Evolutionary conservation across 2,113 vertebrate species (phyloP), one percentile per base, ranked within the genome.

Genomic region (Acanthochromis polyacanthus): DNA sequence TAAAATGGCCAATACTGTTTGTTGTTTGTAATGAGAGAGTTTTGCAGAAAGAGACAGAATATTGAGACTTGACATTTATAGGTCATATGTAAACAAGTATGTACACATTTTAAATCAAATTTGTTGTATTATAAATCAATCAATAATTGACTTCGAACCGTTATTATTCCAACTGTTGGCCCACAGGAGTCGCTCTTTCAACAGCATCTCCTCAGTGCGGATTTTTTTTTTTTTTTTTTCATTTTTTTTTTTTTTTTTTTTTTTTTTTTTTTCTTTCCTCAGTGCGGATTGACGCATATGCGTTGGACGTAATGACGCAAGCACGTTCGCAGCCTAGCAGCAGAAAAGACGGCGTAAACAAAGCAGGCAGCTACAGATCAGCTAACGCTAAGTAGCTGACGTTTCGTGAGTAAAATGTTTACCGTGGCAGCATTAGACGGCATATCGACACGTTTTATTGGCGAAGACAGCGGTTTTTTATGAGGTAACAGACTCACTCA

Each of bases 281-380:
- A 36, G 28, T n/a, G 22, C 23, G 23, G 19, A 48, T 5, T 17
- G 56, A 45, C 45, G 60, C 40, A 25, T 20, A 48, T 75, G 23
- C 6, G 38, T 40, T 11, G 56, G 40, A 43, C 40, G 40, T 2
- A 20, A 56, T 88, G 85, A 90, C 89, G 90, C 19, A 32, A 80
- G 14, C 63, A 81, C 78, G 84, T 23, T 57, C 10, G 89, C 88
- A 91, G 81, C 89, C 89, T 92, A 91, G 92, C 91, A 92, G 86
- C 91, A 50, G 82, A 75, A 52, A 67, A 72, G 62, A 83, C 83
- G 78, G 50, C 88, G 83, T 92, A 92, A 92, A 92, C 91, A 93
- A 89, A 89, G 71, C 67, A 0, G 20, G 3, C 43, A 0, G 60
- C 67, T 45, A 71, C 8, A 25, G 57, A 57, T 14, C 14, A 56